Base-by-base conservation (phyloP, 1,140 invertebrate genomes). In the Polypedilum pembai region DNA sequence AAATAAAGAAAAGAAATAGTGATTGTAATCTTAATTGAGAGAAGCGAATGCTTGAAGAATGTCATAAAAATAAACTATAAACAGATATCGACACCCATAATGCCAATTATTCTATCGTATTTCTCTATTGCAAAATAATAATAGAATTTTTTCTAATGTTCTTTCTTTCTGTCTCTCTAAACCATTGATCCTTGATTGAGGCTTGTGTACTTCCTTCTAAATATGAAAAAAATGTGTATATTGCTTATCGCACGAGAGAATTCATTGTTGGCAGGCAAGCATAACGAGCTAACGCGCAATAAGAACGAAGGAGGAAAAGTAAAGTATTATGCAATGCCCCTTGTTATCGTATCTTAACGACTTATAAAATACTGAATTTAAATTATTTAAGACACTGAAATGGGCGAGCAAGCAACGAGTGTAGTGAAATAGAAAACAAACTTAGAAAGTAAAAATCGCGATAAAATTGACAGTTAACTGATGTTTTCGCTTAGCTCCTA, bases 331-430 rank as follows among this genome's bases (percentile, higher is more conserved):
- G 45, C 45, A 56, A 56, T 56, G 12, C 24, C 3, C 12, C 45
- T 56, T 56, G 45, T 56, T 56, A 56, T 56, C 45, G 45, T n/a
- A 56, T 56, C 45, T 56, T 56, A 56, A 56, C 45, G 45, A 56
- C 45, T 56, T 56, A 56, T 56, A 56, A 56, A n/a, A n/a, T 56
- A 56, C 10, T n/a, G 45, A 12, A 56, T 56, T 56, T 56, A 15
- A n/a, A 56, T 56, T 12, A 56, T 56, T 33, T 56, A 15, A n/a
- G 45, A 56, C 12, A 56, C 45, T 56, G 45, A 56, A 56, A 4
- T 56, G 8, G 45, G 45, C 12, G 45, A n/a, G 45, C 12, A 15
- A 45, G n/a, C 10, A n/a, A 56, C n/a, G 12, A 56, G 12, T 12
- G 45, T 56, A 56, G n/a, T 56, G 45, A 56, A 56, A 56, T 56